These are phyloP conservation scores for Clarias laeviceps DNA, from an alignment of 2,797 vertebrate genomes.

Conservation along the genomic window DNA sequence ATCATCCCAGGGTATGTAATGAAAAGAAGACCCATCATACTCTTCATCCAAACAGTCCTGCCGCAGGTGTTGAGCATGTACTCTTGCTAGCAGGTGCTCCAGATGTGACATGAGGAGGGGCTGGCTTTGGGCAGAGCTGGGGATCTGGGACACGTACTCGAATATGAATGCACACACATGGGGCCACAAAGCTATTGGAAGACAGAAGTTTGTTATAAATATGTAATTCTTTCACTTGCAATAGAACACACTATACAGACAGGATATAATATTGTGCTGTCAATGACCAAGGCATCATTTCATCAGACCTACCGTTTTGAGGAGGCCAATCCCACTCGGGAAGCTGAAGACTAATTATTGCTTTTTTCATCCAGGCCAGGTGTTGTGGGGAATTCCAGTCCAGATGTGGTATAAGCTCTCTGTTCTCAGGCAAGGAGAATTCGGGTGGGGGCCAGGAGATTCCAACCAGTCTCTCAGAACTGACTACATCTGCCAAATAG, in stretches of 20 bases:
- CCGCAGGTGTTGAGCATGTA: constrained; percentile 63
- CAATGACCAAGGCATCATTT: neutral
- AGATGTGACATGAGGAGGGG: constrained; percentile 88
- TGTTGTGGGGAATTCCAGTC: constrained; percentile 85
- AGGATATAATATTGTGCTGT: neutral
- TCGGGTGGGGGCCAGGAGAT: constrained; percentile 90
- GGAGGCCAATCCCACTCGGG: constrained; percentile 80
- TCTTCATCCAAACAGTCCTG: constrained; percentile 36
- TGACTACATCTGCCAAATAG: constrained; percentile 79
- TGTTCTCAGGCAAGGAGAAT: constrained; percentile 78
- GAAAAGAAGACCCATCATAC: constrained; percentile 65
- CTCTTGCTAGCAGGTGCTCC: constrained; percentile 81
- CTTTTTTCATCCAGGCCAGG: constrained; percentile 84
- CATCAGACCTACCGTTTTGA: constrained; percentile 67
- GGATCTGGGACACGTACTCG: constrained; percentile 81
- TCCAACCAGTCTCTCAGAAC: constrained; percentile 76
- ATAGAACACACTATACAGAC: neutral
- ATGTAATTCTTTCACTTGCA: neutral
- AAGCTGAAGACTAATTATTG: constrained; percentile 85
- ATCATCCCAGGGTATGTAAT: constrained; percentile 87
- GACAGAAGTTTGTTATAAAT: neutral
- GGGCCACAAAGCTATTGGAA: constrained; percentile 80
- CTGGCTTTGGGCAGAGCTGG: constrained; percentile 73
- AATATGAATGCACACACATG: constrained; percentile 81
- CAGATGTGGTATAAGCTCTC: constrained; percentile 79